Evolutionary conservation across 2,888 invertebrate genomes (phyloP), one percentile per base, ranked within the genome.

Genomic region (Philaethria dido): DNA sequence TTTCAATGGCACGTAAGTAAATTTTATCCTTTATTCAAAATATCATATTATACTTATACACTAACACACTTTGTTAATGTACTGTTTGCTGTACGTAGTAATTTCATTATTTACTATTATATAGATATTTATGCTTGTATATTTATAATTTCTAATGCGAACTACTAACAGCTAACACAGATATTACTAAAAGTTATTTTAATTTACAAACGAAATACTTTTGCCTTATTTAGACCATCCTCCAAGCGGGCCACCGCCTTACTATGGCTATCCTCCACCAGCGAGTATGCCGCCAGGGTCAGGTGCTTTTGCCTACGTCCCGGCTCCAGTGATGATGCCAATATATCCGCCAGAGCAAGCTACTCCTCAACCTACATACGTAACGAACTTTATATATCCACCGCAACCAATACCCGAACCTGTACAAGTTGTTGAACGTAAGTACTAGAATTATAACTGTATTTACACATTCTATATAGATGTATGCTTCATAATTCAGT

Each of bases 281-380:
- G 73, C 77, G 0, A 72, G 71, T 0, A 74, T 57, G 0, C 16
- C 22, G 1, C 39, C 76, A 0, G 76, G 78, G 0, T 77, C 79
- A 0, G 81, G 80, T 6, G 73, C 76, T 0, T 83, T 79, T 64
- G 70, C 87, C 0, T 90, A 86, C 75, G 75, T 90, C n/a, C 88
- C 89, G 0, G 71, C 89, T 0, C 88, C 89, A 0, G 81, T 89
- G 9, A 81, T 88, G 83, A 84, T 89, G 86, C 89, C 90, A 1
- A 71, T 81, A 62, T 87, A 86, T 75, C 84, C 80, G 0, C 84
- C 80, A 3, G 78, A 74, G 2, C 77, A 75, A 2, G 69, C 45
- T 6, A 57, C 60, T 39, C 48, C 82, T 16, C 71, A 69, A 2
- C 76, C 76, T 5, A 73, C 73, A 8, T 84, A 82, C 72, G 80